phyloP scores from a whole-genome alignment of 2,888 invertebrate species.

The Dryococelus australis region DNA sequence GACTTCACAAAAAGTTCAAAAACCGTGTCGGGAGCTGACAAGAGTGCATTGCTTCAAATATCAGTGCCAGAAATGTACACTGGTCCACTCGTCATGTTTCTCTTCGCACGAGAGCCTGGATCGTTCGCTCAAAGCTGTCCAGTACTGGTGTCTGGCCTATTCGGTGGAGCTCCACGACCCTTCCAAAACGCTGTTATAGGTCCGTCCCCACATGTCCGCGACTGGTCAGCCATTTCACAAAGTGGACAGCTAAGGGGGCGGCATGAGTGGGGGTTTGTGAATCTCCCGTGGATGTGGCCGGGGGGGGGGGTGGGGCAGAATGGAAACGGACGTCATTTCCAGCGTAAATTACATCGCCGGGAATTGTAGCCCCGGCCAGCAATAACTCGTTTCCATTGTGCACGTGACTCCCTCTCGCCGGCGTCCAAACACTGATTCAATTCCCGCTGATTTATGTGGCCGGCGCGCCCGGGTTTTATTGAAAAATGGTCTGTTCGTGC shows the following conservation, averaged over 20 bases:
- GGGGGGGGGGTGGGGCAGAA: constrained; percentile 1
- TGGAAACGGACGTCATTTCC: constrained; percentile 24
- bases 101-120: too few relatives aligned
- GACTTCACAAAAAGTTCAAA: too few relatives aligned
- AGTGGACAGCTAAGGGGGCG: not conserved
- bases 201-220: not conserved
- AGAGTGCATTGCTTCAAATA: too few relatives aligned
- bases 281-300: not conserved
- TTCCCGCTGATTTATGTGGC: constrained; percentile 19
- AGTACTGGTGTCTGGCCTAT: too few relatives aligned
- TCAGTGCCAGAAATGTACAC: too few relatives aligned
- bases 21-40: too few relatives aligned
- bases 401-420: not conserved
- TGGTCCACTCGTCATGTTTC: too few relatives aligned
- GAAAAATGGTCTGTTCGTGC: not conserved
- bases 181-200: too few relatives aligned
- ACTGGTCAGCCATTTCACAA: not conserved
- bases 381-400: constrained; percentile 17
- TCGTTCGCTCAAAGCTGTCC: too few relatives aligned
- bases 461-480: constrained; percentile 12
- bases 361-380: not conserved
- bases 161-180: too few relatives aligned
- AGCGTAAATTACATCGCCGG: constrained; percentile 27
- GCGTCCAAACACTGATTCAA: constrained; percentile 24
- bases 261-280: not conserved